phyloP scores from a whole-genome alignment of 2,888 invertebrate genomes.

The Drosophila meridiana region DNA sequence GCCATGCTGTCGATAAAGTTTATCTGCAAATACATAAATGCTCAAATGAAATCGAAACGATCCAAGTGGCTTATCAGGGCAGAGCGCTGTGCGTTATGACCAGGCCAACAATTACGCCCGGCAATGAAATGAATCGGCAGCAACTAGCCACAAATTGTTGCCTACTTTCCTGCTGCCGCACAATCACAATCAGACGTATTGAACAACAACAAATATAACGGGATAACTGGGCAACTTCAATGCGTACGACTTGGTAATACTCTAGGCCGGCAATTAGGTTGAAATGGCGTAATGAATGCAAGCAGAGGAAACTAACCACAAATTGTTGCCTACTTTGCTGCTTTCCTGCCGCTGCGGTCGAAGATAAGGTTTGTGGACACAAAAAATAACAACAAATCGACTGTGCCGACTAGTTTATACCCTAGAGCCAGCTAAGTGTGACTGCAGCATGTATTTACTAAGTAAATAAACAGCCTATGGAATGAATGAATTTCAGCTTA shows the following conservation, averaged over 20 bases:
- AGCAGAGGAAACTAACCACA: not conserved
- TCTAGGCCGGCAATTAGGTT: slow-evolving; percentile 14
- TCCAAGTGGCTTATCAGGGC: slow-evolving; percentile 18
- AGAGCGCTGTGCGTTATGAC: slow-evolving; percentile 4
- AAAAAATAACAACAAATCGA: not conserved
- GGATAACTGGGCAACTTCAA: not conserved
- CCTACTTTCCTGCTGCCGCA: slow-evolving; percentile 44
- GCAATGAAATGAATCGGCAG: not conserved
- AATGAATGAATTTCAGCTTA: not conserved
- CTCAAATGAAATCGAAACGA: slow-evolving; percentile 10
- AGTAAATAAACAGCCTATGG: not conserved
- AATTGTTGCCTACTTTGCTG: slow-evolving; percentile 55
- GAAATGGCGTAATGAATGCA: not conserved
- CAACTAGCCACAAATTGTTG: slow-evolving; percentile 37
- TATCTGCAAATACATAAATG: slow-evolving; percentile 86
- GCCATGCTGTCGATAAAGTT: slow-evolving; percentile 92
- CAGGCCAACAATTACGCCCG: slow-evolving; percentile 19
- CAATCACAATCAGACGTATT: slow-evolving; percentile 10
- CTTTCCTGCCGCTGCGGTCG: slow-evolving; percentile 40
- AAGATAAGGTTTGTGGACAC: slow-evolving; percentile 4
- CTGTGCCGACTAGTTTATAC: not conserved
- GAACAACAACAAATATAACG: not conserved
- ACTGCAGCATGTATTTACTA: not conserved
- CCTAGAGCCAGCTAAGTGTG: not conserved
- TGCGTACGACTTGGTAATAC: not conserved